Percentiles rank a stretch among this genome's conserved stretches.
phyloP scores from a whole-genome alignment of 53 echinoderm and acorn worm genomes.

The Stichopus horrens region DNA sequence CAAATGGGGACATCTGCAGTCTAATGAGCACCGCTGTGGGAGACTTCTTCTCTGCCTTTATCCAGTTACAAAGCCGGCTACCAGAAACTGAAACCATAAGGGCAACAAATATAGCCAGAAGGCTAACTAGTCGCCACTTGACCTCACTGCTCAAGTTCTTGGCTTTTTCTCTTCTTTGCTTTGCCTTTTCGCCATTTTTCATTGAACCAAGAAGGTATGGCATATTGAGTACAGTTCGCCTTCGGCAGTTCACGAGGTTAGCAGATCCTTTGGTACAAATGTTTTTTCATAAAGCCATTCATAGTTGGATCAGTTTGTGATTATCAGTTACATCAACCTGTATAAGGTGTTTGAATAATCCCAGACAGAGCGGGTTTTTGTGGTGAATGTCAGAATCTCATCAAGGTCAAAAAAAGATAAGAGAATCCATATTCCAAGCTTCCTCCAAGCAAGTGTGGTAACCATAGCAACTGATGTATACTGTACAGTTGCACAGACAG shows the following conservation, averaged over 20 bases:
- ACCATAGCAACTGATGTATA: background rate
- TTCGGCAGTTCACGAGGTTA: background rate
- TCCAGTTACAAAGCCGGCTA: constrained; percentile 31
- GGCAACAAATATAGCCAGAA: constrained; percentile 11
- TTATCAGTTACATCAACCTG: constrained; percentile 22
- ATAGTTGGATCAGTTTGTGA: constrained; percentile 20
- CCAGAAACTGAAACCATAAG: constrained; percentile 41
- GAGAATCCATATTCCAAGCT: background rate
- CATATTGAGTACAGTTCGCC: constrained; percentile 2
- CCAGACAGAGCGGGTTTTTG: background rate
- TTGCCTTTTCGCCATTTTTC: background rate
- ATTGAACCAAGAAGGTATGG: background rate
- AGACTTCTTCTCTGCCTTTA: constrained; percentile 4
- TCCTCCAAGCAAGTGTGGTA: background rate
- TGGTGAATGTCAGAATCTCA: background rate
- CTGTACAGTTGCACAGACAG: too few species aligned
- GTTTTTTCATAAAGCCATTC: constrained; percentile 22
- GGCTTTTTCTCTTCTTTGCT: background rate
- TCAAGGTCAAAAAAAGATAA: background rate
- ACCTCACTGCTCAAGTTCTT: background rate
- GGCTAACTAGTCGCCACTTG: constrained; percentile 22
- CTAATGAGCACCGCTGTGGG: background rate
- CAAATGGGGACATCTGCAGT: constrained; percentile 26
- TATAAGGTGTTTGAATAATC: background rate
- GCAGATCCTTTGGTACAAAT: background rate